A percentile compares a stretch with the other conserved stretches of the same genome.
Conservation (phyloP, 37 sponge, comb jelly and placozoan genomes). For the Chondrosia reniformis region DNA sequence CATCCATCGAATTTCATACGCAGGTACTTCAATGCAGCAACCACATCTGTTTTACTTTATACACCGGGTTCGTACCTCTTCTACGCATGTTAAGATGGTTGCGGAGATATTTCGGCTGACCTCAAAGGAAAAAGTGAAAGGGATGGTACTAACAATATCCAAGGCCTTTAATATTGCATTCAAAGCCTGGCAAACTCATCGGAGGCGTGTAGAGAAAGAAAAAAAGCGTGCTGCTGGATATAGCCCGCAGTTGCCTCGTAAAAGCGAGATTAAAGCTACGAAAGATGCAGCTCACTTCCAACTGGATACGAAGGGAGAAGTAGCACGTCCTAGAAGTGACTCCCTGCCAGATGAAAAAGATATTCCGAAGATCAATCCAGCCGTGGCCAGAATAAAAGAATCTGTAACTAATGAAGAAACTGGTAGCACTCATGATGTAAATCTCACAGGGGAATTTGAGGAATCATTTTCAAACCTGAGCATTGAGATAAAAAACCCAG, state of each 20-base stretch:
- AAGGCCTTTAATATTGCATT: slow-evolving; percentile 85
- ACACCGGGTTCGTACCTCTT: slow-evolving; percentile 45
- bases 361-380: slow-evolving; percentile 7
- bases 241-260: slow-evolving; percentile 28
- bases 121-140: slow-evolving; percentile 42
- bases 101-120: slow-evolving; percentile 54
- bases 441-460: slow-evolving; percentile 63
- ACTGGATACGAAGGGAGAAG: slow-evolving; percentile 2
- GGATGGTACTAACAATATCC: slow-evolving; percentile 51
- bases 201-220: slow-evolving; percentile 26
- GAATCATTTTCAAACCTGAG: slow-evolving; percentile 5
- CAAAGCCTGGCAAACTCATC: slow-evolving; percentile 63
- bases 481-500: not conserved
- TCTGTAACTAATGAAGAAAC: slow-evolving; percentile 38
- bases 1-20: slow-evolving; percentile 65
- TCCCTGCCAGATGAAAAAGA: slow-evolving; percentile 19
- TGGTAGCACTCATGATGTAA: slow-evolving; percentile 69
- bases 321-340: slow-evolving; percentile 19
- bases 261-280: not conserved
- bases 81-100: not conserved
- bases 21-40: slow-evolving; percentile 36
- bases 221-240: slow-evolving; percentile 9
- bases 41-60: slow-evolving; percentile 66
- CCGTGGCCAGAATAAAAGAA: slow-evolving; percentile 19
- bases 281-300: not conserved